Base-by-base conservation (phyloP, 2,888 invertebrate species). In the Alloscopus bannaensis region DNA sequence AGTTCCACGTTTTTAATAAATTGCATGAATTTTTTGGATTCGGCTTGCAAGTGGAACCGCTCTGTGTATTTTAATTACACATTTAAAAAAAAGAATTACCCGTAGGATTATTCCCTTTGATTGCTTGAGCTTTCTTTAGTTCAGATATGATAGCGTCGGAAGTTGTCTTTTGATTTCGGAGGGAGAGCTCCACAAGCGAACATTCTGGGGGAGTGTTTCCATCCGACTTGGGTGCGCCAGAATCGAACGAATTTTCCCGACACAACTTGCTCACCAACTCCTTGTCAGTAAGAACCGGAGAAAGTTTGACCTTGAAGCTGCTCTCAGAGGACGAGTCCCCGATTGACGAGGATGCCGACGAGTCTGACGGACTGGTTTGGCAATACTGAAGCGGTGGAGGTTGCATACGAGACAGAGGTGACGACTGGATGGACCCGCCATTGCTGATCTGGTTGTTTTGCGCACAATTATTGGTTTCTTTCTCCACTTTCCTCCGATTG, bases 81-180 rank as follows among this genome's bases (percentile, higher is more conserved):
- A n/a, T n/a, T n/a, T n/a, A n/a, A n/a, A n/a, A n/a, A n/a, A n/a
- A n/a, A n/a, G n/a, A n/a, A n/a, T n/a, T n/a, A n/a, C n/a, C n/a
- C n/a, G n/a, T n/a, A n/a, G n/a, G n/a, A n/a, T n/a, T n/a, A n/a
- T n/a, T n/a, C n/a, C n/a, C n/a, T 42, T 77, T 77, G 11, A 20
- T 64, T 1, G 77, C 77, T 70, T 77, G 77, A 11, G 70, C 77
- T 20, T 57, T 52, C 29, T 65, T 69, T 18, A 77, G 57, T 52
- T 77, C 77, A 18, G 70, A 52, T 16, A 77, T 77, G 20, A 77
- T 77, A 13, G 77, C 77, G 29, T 77, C 77, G 1, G 77, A 77
- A 3, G 77, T 77, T 18, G 69, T 64, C 36, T 50, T 69, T 29
- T 60, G 62, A 20, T 26, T 77, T 11, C 59, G 18, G n/a, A 47